Percentiles rank a stretch among this genome's conserved stretches.
These are phyloP conservation scores for Notolabrus celidotus DNA, from an alignment of 2,797 vertebrate genomes.

Conservation along the genomic window DNA sequence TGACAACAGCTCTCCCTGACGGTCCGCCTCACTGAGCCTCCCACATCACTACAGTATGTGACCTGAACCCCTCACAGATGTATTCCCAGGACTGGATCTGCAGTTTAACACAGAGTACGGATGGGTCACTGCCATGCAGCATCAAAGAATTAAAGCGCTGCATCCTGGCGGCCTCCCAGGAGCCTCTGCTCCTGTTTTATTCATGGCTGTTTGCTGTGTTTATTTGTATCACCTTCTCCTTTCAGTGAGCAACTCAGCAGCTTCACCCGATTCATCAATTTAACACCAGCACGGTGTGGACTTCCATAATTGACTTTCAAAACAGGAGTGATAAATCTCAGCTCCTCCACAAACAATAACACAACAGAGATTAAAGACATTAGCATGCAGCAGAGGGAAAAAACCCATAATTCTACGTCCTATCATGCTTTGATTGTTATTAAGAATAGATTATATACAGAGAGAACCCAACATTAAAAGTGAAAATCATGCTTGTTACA, in stretches of 20 bases:
- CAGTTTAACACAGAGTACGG: constrained; percentile 12
- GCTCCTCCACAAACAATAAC: constrained; percentile 54
- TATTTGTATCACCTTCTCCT: constrained; percentile 38
- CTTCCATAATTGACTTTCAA: constrained; percentile 61
- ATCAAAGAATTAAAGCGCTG: constrained; percentile 8
- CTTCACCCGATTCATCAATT: constrained; percentile 59
- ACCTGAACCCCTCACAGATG: constrained; percentile 12
- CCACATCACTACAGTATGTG: neutral
- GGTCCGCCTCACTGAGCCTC: constrained; percentile 17
- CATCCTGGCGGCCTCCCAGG: constrained; percentile 21
- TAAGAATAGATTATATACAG: too few relatives aligned
- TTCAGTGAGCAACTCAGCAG: constrained; percentile 13
- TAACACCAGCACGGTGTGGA: constrained; percentile 30
- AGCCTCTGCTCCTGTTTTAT: constrained; percentile 56
- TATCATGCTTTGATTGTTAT: too few relatives aligned
- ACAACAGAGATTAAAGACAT: constrained; percentile 51
- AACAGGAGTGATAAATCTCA: constrained; percentile 60
- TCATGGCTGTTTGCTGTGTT: constrained; percentile 44
- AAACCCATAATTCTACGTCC: too few relatives aligned
- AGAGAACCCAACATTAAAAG: too few relatives aligned
- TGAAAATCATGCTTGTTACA: too few relatives aligned
- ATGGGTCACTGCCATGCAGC: constrained; percentile 12
- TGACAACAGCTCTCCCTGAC: constrained; percentile 35
- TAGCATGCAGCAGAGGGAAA: constrained; percentile 13
- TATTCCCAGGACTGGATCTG: constrained; percentile 18